Evolutionary conservation across 2,113 vertebrate species (phyloP), one percentile per base, ranked within the genome.

Genomic region (Podarcis muralis): DNA sequence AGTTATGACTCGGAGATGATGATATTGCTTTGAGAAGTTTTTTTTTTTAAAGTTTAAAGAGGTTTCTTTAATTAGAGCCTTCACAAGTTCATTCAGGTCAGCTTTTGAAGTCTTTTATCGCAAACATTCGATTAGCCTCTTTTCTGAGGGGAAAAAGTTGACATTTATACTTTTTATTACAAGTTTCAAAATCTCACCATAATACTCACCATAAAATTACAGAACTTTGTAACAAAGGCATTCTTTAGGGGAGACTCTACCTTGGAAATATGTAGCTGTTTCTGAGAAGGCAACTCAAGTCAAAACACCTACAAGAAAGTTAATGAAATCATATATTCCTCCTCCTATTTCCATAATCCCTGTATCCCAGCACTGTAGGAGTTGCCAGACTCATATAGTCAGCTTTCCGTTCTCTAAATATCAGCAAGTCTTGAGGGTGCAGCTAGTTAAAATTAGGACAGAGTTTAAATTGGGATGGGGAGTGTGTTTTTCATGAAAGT

Each of bases 331-430:
- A 88, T 90, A 72, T 1, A 78, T 87, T 27, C 75, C 57, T 92
- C 43, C 69, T 79, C 69, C 86, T 57, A 74, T 59, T 92, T 48
- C 74, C 80, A 89, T 53, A 48, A 81, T 84, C 18, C 87, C 87
- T 78, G 35, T 84, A 12, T 91, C 87, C 27, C 79, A 85, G 65
- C 81, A 65, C 62, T 87, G 4, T 23, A 87, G 78, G 83, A 86
- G 91, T 91, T 91, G 85, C 87, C 48, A 83, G 71, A 62, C 25
- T 81, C 48, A 0, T 53, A 35, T 53, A 81, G 65, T n/a, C 90
- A 90, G 85, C 93, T 92, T 94, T 90, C 43, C 83, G 74, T 93
- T 35, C 83, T 90, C 74, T 86, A 85, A 79, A 94, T 37, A 88
- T 68, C 87, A 74, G 84, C 91, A 94, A 93, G 68, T 92, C 35